Percentiles rank a stretch among this genome's conserved stretches.
phyloP scores from a whole-genome alignment of 1,140 invertebrate species.

The Agraylea sexmaculata region DNA sequence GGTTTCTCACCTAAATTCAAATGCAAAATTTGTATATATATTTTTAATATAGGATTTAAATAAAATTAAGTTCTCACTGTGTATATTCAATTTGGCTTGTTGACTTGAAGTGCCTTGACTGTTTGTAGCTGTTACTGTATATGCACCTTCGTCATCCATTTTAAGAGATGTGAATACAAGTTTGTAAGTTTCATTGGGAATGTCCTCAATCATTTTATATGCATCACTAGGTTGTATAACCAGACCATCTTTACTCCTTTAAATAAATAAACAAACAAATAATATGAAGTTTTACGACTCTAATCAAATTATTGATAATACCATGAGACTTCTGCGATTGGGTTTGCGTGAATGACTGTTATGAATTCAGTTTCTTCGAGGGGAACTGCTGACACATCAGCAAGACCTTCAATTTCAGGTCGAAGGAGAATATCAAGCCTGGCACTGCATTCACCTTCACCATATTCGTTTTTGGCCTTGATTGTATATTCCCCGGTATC shows the following conservation, averaged over 20 bases:
- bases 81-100: conserved; percentile 58
- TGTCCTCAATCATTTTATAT: conserved; percentile 49
- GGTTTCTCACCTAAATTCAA: conserved; percentile 56
- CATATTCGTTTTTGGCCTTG: conserved; percentile 67
- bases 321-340: conserved; percentile 67
- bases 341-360: conserved; percentile 62
- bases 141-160: conserved; percentile 67
- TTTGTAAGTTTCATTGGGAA: conserved; percentile 50
- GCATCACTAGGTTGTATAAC: conserved; percentile 45
- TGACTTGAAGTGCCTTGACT: conserved; percentile 58
- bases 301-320: conserved; percentile 22
- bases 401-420: conserved; percentile 62
- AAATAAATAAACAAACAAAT: conserved; percentile 4
- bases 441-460: conserved; percentile 54
- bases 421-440: conserved; percentile 59
- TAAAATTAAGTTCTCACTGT: conserved; percentile 49
- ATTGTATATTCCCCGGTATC: conserved; percentile 75
- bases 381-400: conserved; percentile 58
- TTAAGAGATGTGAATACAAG: conserved; percentile 55
- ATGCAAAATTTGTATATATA: conserved; percentile 5
- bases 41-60: neutral
- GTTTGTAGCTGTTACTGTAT: conserved; percentile 63
- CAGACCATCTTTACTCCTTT: conserved; percentile 50
- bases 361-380: conserved; percentile 60
- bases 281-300: neutral